Evolutionary conservation across 2,113 vertebrate species (phyloP).

Genomic region (Megaptera novaeangliae): DNA sequence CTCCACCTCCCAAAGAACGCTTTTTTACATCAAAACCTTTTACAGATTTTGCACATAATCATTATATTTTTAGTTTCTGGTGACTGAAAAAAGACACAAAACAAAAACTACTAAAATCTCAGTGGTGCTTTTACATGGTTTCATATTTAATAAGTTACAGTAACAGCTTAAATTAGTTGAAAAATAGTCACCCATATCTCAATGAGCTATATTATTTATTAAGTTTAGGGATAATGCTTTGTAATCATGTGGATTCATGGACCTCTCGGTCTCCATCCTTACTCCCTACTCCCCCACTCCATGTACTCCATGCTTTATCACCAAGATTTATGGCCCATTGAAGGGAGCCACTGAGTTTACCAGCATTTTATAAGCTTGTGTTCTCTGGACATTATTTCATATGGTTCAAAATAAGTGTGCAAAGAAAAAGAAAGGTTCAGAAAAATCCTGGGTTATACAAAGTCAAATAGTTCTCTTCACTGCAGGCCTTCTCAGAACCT

Average conservation of each 20-base stretch:
- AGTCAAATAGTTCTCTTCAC: neutral
- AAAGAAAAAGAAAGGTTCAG: neutral
- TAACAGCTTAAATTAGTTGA: neutral
- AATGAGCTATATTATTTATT: neutral
- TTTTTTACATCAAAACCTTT: constrained; percentile 31
- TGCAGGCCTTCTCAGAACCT: neutral
- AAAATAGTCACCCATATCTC: neutral
- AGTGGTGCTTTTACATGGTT: neutral
- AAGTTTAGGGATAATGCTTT: neutral
- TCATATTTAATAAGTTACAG: neutral
- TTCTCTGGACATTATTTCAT: neutral
- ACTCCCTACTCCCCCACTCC: neutral
- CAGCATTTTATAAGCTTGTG: neutral
- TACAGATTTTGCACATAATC: neutral
- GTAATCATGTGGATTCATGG: neutral
- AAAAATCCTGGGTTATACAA: neutral
- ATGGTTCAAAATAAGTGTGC: neutral
- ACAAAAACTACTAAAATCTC: neutral
- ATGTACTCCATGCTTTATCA: neutral
- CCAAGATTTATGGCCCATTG: neutral
- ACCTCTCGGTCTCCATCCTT: neutral
- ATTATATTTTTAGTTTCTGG: constrained; percentile 38
- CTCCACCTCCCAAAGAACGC: too few relatives aligned
- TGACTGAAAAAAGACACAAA: constrained; percentile 16
- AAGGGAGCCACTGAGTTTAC: neutral